A percentile compares a stretch with the other conserved stretches of the same genome.
phyloP scores from a whole-genome alignment of 1,140 invertebrate genomes.

The Drosophila santomea region DNA sequence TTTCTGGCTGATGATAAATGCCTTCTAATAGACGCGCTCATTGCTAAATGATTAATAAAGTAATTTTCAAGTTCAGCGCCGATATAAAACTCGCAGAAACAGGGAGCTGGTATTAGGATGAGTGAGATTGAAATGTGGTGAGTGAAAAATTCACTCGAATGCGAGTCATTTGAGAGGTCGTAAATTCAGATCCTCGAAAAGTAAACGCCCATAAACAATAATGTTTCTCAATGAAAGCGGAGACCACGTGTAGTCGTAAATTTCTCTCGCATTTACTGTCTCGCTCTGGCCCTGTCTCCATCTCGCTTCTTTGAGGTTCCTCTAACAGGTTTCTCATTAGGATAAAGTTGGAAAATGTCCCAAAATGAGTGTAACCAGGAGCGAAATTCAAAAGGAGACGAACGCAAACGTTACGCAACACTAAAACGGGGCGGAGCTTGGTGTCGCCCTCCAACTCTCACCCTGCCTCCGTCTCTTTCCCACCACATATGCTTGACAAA shows the following conservation, averaged over 20 bases:
- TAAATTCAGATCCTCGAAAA: conserved; percentile 65
- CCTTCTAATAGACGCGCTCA: conserved; percentile 64
- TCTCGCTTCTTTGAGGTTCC: conserved; percentile 38
- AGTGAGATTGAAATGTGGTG: conserved; percentile 30
- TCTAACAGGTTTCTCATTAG: conserved; percentile 83
- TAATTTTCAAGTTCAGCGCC: conserved; percentile 78
- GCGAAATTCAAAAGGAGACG: conserved; percentile 2
- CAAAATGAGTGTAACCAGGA: neutral
- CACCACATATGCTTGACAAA: conserved; percentile 69
- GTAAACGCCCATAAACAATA: conserved; percentile 84
- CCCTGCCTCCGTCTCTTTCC: conserved; percentile 61
- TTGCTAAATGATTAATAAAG: conserved; percentile 81
- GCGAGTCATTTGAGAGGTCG: conserved; percentile 59
- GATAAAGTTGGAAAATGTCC: conserved; percentile 52
- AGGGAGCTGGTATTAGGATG: conserved; percentile 13
- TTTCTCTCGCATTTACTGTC: conserved; percentile 42
- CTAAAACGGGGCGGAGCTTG: conserved; percentile 69
- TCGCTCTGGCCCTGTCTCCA: conserved; percentile 40
- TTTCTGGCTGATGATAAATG: conserved; percentile 57
- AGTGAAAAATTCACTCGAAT: conserved; percentile 30
- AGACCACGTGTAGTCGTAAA: conserved; percentile 74
- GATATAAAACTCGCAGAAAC: conserved; percentile 45
- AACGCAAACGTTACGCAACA: conserved; percentile 54
- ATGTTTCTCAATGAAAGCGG: conserved; percentile 75
- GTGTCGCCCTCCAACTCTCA: conserved; percentile 50